Conservation (phyloP, 2,797 vertebrate species). For the Gallirallus australis region DNA sequence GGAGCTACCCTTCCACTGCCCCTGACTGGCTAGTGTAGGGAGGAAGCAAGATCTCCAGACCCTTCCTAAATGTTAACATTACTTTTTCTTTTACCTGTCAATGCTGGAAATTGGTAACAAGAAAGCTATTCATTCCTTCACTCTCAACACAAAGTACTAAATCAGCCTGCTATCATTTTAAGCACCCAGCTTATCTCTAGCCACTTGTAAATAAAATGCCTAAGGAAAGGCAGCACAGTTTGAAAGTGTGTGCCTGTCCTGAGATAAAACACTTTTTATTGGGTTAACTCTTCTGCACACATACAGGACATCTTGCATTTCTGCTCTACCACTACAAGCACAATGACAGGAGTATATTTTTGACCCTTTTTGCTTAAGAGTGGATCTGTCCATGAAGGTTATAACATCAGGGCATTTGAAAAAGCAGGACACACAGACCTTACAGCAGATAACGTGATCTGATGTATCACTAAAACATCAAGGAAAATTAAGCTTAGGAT, state of each 20-base stretch:
- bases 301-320: not conserved
- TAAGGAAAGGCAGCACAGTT: not conserved
- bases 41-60: not conserved
- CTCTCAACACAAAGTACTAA: not conserved
- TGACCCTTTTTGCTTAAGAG: not conserved
- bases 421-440: not conserved
- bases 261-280: not conserved
- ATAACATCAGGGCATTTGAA: not conserved
- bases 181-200: not conserved
- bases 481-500: not conserved
- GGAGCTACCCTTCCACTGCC: not conserved
- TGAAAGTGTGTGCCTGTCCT: not conserved
- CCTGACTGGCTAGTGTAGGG: not conserved
- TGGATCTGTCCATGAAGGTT: not conserved
- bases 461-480: not conserved
- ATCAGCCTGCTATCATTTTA: not conserved
- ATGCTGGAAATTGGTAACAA: not conserved
- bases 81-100: not conserved
- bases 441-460: not conserved
- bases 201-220: not conserved
- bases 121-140: not conserved
- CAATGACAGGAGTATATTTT: not conserved
- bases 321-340: not conserved
- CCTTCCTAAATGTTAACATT: not conserved
- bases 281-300: not conserved